Conservation (phyloP, 2,888 invertebrate genomes). For the Andrena haemorrhoa region DNA sequence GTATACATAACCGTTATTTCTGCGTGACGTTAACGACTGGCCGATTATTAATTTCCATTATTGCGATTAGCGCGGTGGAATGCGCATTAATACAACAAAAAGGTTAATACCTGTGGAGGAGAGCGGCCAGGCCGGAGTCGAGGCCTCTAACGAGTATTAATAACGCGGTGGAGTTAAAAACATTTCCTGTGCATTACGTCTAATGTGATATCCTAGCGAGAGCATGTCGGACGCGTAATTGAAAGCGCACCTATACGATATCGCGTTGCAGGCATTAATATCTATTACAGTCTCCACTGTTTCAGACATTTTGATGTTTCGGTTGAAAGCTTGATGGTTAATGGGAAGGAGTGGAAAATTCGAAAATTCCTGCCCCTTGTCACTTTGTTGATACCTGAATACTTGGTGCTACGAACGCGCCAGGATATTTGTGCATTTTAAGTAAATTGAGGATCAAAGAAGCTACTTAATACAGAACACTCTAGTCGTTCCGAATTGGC, state of each 20-base stretch:
- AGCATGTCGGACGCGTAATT: slow-evolving; percentile 52
- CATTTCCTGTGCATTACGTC: slow-evolving; percentile 63
- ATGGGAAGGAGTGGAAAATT: neutral
- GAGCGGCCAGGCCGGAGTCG: slow-evolving; percentile 27
- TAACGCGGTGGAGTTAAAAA: slow-evolving; percentile 60
- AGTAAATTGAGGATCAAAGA: too few species aligned
- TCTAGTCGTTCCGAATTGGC: neutral
- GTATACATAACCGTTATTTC: slow-evolving; percentile 39
- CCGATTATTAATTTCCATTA: slow-evolving; percentile 60
- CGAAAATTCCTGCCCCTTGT: neutral
- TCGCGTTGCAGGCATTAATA: slow-evolving; percentile 24
- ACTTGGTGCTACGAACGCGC: neutral
- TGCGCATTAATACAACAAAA: slow-evolving; percentile 42
- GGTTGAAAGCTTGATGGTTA: neutral
- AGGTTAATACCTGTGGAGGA: slow-evolving; percentile 43
- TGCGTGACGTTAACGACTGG: slow-evolving; percentile 49
- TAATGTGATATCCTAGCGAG: slow-evolving; percentile 54
- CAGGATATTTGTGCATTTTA: too few species aligned
- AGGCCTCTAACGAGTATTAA: slow-evolving; percentile 59
- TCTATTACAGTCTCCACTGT: neutral
- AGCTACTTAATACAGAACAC: neutral
- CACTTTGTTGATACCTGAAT: neutral
- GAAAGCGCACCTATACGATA: slow-evolving; percentile 40
- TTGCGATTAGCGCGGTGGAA: slow-evolving; percentile 50
- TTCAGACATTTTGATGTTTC: slow-evolving; percentile 7